Evolutionary conservation across 2,113 vertebrate species (phyloP).

Genomic region (Pachypanchax playfairii): DNA sequence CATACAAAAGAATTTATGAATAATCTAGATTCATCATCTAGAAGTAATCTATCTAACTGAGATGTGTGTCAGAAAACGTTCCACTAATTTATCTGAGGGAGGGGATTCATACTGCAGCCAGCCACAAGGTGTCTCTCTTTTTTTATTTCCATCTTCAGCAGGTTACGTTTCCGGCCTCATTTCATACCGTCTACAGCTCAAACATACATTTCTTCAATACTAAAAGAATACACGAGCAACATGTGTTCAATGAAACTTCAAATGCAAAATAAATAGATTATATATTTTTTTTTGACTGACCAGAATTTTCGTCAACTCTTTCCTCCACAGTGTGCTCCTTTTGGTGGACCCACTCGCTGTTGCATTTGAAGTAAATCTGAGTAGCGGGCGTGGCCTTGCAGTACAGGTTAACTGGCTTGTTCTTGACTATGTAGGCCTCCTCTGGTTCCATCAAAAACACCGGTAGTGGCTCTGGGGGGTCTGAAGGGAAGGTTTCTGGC

Average conservation of each 20-base stretch:
- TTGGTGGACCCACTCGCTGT: constrained; percentile 99
- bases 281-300: constrained; percentile 67
- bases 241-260: too few species aligned
- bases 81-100: too few species aligned
- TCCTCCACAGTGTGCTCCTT: constrained; percentile 97
- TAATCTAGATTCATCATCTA: too few species aligned
- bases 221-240: not conserved
- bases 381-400: constrained; percentile 97
- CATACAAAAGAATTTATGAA: too few species aligned
- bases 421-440: constrained; percentile 98
- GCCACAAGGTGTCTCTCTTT: too few species aligned
- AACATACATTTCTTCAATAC: not conserved
- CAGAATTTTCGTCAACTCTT: constrained; percentile 93
- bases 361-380: constrained; percentile 99
- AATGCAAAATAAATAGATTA: too few species aligned
- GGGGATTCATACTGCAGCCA: too few species aligned
- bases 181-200: too few species aligned
- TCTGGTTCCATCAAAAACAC: constrained; percentile 96
- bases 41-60: too few species aligned
- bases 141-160: too few species aligned
- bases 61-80: too few species aligned
- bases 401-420: constrained; percentile 95
- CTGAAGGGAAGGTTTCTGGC: constrained; percentile 96
- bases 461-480: constrained; percentile 94
- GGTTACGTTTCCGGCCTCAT: too few species aligned